Evolutionary conservation across 2,797 vertebrate genomes (phyloP).

Genomic region (Melanotaenia trifasciata): DNA sequence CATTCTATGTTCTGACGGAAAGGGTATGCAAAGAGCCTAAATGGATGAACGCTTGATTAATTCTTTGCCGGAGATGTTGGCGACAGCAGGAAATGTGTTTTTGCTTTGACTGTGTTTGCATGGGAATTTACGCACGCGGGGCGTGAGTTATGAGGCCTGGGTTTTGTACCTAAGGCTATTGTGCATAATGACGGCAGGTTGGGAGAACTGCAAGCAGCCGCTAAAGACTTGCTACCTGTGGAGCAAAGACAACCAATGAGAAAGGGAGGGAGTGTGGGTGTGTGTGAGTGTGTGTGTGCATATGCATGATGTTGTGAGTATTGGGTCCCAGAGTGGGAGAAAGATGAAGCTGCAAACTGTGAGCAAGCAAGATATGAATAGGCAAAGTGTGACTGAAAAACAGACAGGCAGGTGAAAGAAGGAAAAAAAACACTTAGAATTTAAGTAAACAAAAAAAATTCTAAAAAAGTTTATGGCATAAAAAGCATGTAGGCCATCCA

Average conservation of each 20-base stretch:
- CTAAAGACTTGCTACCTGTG: conserved; percentile 86
- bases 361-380: conserved; percentile 34
- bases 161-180: conserved; percentile 94
- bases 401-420: conserved; percentile 46
- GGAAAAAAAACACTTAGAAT: conserved; percentile 11
- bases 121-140: conserved; percentile 88
- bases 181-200: conserved; percentile 87
- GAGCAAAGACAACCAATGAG: conserved; percentile 76
- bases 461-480: conserved; percentile 5
- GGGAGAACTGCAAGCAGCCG: conserved; percentile 80
- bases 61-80: conserved; percentile 96
- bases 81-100: conserved; percentile 99
- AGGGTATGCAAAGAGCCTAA: conserved; percentile 99
- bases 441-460: conserved; percentile 1
- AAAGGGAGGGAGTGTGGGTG: conserved; percentile 19
- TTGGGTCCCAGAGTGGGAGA: conserved; percentile 23
- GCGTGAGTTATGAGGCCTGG: conserved; percentile 92
- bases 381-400: conserved; percentile 34
- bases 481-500: neutral
- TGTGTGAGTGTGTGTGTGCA: neutral
- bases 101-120: conserved; percentile 94
- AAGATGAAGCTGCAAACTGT: conserved; percentile 51
- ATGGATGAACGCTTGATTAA: conserved; percentile 99
- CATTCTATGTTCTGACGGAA: conserved; percentile 95
- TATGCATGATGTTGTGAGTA: conserved; percentile 14